Conservation (phyloP, 37 sponge, comb jelly and placozoan species). For the Dysidea cf. avara region DNA sequence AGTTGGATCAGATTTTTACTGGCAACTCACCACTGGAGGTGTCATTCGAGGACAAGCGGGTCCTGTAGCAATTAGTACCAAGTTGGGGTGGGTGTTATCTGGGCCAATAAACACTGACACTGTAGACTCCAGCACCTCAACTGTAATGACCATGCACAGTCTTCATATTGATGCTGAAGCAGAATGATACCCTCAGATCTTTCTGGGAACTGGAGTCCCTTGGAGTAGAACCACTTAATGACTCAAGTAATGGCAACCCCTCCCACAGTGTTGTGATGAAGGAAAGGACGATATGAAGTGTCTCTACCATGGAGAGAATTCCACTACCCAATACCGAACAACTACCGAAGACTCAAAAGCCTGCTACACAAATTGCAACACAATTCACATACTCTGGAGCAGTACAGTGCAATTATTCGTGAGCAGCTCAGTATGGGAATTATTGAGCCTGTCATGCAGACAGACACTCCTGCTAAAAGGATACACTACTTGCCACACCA, state of each 20-base stretch:
- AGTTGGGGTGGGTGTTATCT: neutral
- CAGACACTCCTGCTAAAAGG: too few species aligned
- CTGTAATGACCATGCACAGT: neutral
- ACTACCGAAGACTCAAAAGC: too few species aligned
- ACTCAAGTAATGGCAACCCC: neutral
- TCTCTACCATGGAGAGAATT: too few species aligned
- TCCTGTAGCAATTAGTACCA: neutral
- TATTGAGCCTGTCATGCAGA: too few species aligned
- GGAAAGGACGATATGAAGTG: too few species aligned
- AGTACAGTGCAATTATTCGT: neutral
- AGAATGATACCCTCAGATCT: neutral
- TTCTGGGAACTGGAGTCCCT: slow-evolving; percentile 2
- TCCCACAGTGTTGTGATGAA: too few species aligned
- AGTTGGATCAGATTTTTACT: neutral
- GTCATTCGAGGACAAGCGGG: slow-evolving; percentile 3
- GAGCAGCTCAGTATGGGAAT: neutral
- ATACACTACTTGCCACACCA: neutral
- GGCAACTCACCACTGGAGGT: neutral
- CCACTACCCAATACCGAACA: too few species aligned
- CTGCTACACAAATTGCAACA: too few species aligned
- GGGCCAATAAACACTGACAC: neutral
- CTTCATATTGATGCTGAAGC: neutral
- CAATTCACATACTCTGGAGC: too few species aligned
- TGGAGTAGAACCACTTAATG: neutral
- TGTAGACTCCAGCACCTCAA: neutral